Conservation (phyloP, 1,140 invertebrate genomes). For the Zaprionus nigranus region DNA sequence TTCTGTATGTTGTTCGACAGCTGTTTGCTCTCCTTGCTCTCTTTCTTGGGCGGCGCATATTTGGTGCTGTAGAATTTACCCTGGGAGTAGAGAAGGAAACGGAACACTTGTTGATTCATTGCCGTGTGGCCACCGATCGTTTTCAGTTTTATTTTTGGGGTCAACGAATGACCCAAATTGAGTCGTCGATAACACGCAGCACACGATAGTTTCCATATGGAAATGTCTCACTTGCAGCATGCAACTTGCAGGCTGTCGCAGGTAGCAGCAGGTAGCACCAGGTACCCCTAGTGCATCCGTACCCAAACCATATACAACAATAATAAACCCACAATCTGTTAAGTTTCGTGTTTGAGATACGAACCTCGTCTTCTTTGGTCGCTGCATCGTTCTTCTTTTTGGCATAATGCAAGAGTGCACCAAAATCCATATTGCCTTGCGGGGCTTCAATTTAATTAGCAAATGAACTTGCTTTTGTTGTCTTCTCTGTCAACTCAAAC, state of each 20-base stretch:
- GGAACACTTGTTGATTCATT: slow-evolving; percentile 22
- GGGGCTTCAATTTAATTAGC: slow-evolving; percentile 7
- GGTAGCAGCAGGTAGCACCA: background rate
- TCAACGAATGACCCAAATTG: slow-evolving; percentile 29
- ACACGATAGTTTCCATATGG: background rate
- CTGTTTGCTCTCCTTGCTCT: slow-evolving; percentile 87
- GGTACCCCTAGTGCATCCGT: too few species aligned
- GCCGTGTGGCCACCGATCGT: background rate
- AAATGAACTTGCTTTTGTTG: background rate
- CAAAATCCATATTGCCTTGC: slow-evolving; percentile 87
- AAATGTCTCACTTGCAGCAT: background rate
- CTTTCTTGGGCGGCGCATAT: slow-evolving; percentile 93
- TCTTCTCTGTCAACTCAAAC: slow-evolving; percentile 19
- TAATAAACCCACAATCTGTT: background rate
- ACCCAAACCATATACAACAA: slow-evolving; percentile 5
- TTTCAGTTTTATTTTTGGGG: slow-evolving; percentile 1
- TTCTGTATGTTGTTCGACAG: slow-evolving; percentile 92
- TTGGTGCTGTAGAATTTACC: slow-evolving; percentile 89
- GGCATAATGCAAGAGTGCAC: slow-evolving; percentile 86
- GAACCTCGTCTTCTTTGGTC: slow-evolving; percentile 84
- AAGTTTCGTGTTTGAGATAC: slow-evolving; percentile 21
- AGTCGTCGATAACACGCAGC: background rate
- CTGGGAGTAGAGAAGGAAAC: slow-evolving; percentile 46
- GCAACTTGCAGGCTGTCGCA: background rate
- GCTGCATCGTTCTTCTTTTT: slow-evolving; percentile 86